Evolutionary conservation across 1,140 invertebrate genomes (phyloP), one percentile per base, ranked within the genome.

Genomic region (Drosophila parvula): DNA sequence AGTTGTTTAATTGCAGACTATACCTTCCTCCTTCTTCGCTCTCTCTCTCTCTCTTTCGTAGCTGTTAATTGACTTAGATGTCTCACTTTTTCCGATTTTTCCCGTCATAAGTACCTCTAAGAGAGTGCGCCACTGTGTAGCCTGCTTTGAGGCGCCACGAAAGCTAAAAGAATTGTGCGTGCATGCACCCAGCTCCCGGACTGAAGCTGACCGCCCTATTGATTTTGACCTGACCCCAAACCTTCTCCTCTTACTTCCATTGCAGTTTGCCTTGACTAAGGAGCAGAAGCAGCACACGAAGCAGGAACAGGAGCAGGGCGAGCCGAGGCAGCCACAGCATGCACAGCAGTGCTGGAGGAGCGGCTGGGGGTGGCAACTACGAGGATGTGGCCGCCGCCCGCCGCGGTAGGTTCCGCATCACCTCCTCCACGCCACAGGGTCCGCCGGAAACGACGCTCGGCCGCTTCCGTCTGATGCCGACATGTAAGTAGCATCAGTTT

Each of bases 381-480:
- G 90, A 91, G 51, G 91, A 92, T 51, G 84, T 91, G 48, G 81
- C 90, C 30, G 88, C 90, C 53, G 89, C 90, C 9, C 82, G 91
- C 11, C 91, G 83, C 9, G 91, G 91, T 32, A 90, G 91, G 59
- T 92, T 92, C 71, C 90, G 90, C 34, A 81, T 92, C 60, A 92
- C 90, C 45, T 90, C 91, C 50, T 81, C 91, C 34, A 73, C 78
- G 53, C 80, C 90, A 9, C 69, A 85, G 43, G 91, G 91, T 14
- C 90, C 90, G 51, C 90, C 90, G 30, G 91, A 92, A 63, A 91
- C 89, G 56, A 91, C 90, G 28, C 64, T 92, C 22, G 91, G 91
- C 43, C 81, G 91, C 40, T 92, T 92, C 86, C 91, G 91, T 43
- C 80, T 92, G n/a, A 92, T 91, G 77, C 91, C 91, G 47, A 85